A percentile compares a stretch with the other conserved stretches of the same genome.
Conservation (phyloP, 2,113 vertebrate species). For the Noturus placidus region DNA sequence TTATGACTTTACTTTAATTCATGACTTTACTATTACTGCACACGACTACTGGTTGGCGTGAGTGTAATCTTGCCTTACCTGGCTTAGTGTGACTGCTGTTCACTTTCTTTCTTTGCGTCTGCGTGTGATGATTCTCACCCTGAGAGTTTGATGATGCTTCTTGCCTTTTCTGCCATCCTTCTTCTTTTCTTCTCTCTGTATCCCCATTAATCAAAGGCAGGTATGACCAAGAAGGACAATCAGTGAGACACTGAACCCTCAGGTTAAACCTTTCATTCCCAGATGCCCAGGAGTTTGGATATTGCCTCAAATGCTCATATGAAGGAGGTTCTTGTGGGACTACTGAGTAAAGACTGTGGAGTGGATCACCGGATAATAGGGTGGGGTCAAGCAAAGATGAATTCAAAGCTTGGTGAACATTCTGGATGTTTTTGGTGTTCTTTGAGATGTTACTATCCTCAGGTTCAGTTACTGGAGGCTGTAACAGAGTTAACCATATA, state of each 20-base stretch:
- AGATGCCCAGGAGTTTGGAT: constrained; percentile 38
- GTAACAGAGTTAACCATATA: constrained; percentile 54
- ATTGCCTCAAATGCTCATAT: constrained; percentile 1
- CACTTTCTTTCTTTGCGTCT: constrained; percentile 21
- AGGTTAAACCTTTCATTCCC: background rate
- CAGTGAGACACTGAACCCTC: constrained; percentile 17
- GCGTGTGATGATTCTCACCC: constrained; percentile 10
- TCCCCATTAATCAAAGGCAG: constrained; percentile 35
- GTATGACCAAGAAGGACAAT: constrained; percentile 38
- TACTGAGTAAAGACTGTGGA: constrained; percentile 25
- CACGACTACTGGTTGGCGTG: background rate
- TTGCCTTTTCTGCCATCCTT: background rate
- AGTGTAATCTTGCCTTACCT: constrained; percentile 55
- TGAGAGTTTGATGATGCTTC: constrained; percentile 22
- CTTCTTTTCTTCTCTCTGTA: background rate
- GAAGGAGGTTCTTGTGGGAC: constrained; percentile 28
- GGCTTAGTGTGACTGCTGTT: constrained; percentile 56
- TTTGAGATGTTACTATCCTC: constrained; percentile 16
- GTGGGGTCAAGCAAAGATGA: constrained; percentile 22
- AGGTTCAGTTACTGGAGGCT: constrained; percentile 9
- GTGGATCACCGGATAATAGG: constrained; percentile 4
- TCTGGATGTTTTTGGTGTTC: constrained; percentile 32
- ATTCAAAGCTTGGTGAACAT: constrained; percentile 33
- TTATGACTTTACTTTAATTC: background rate
- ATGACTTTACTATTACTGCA: background rate